Evolutionary conservation across 2,797 vertebrate genomes (phyloP), one percentile per base, ranked within the genome.

Genomic region (Apogon talboti): DNA sequence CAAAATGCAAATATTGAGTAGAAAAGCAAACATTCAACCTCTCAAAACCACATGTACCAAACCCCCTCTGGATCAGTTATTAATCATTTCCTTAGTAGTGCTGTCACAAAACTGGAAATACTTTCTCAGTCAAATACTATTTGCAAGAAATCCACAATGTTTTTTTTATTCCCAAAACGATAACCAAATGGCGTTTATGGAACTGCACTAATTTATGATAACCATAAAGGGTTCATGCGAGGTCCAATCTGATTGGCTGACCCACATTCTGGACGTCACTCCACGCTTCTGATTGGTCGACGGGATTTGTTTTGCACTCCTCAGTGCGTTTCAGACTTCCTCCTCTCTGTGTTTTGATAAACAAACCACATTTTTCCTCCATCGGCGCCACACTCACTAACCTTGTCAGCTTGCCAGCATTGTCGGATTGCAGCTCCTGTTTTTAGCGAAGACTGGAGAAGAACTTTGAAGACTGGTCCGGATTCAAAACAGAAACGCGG

Each of bases 321-420:
- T 60, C 80, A 77, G 77, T 51, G 71, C 70, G 53, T 37, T 52
- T 54, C 74, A 81, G 71, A 90, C 85, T 90, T 92, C 89, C 91
- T 91, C 74, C 58, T 74, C 58, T 74, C 71, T 57, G 81, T 89
- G 89, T 84, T 89, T 91, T 89, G 82, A 86, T 93, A 93, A 94
- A 93, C 91, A 93, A 91, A 90, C 78, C 71, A 56, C 52, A 80
- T 72, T 75, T 83, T 84, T 79, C 65, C 82, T 54, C 65, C 54
- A 52, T 74, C 61, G 63, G 52, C 38, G 66, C 59, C 63, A 35
- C 28, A 33, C 48, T 16, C 71, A 57, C 56, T 56, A 28, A 35
- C 38, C 43, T 45, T 63, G 76, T 65, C 56, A 19, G 28, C 16
- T 4, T 41, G 72, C 54, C 69, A 76, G 6, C 42, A 30, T 65